Percentiles rank a stretch among this genome's conserved stretches.
phyloP scores from a whole-genome alignment of 2,113 vertebrate species.

The Nesogale talazaci region DNA sequence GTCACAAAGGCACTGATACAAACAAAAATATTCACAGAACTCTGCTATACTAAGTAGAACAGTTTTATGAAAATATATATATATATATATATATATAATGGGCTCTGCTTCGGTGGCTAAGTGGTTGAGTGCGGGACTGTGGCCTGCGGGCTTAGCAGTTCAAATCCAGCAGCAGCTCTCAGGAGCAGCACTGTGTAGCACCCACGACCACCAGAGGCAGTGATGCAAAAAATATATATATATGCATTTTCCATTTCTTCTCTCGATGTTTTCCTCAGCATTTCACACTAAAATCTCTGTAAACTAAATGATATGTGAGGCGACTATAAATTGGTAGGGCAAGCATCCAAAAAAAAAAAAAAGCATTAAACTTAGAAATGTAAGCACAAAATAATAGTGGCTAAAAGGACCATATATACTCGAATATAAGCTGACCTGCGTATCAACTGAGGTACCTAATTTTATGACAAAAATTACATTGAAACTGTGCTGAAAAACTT shows the following conservation, averaged over 20 bases:
- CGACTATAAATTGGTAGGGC: background rate
- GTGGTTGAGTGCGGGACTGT: no score
- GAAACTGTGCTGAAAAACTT: no score
- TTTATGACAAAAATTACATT: no score
- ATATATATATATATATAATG: no score
- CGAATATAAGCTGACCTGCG: no score
- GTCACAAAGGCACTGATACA: background rate
- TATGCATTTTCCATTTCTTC: background rate
- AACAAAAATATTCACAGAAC: background rate
- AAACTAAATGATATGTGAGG: background rate
- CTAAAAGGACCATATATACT: background rate
- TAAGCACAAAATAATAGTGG: background rate
- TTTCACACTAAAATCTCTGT: slow-evolving; percentile 18
- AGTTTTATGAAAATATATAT: background rate
- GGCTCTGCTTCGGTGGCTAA: no score
- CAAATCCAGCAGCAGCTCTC: no score
- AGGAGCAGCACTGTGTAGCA: no score
- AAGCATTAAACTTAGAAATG: slow-evolving; percentile 15
- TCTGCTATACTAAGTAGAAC: background rate
- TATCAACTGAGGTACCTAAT: no score
- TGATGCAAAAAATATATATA: background rate
- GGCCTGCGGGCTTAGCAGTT: no score
- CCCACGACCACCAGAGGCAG: no score
- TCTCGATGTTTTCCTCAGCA: background rate
- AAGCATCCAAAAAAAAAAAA: background rate